Base-by-base conservation (phyloP, 2,888 invertebrate genomes). In the Frankliniella fusca region DNA sequence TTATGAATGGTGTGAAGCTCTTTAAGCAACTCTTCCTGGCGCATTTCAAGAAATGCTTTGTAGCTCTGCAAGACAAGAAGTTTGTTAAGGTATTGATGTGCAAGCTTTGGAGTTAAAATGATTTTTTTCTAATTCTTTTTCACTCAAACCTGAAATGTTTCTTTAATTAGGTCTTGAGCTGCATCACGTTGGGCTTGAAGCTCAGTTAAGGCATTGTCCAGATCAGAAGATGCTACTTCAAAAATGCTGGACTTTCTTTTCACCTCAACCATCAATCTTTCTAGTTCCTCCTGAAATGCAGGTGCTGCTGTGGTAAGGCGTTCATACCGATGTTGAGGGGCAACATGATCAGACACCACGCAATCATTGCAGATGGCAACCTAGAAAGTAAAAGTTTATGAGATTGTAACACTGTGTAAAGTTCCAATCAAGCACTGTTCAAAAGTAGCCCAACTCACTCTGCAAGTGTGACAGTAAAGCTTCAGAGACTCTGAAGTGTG, bases 331-430 rank as follows among this genome's bases (percentile, higher is more conserved):
- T 97, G 97, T 80, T 94, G 93, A 23, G 91, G 90, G 80, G 93
- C 93, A 88, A 94, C 94, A 87, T 97, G 97, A 84, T 95, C 94
- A 65, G 91, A 90, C 84, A 84, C 94, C 84, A 95, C 90, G 88
- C 97, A 97, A 88, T 97, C 96, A 86, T 93, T 93, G 89, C 97
- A 97, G 84, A 95, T 94, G 48, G 95, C 94, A 84, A 93, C 93
- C 91, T 96, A 91, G 9, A 27, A n/a, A 50, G 23, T 27, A 28
- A 50, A 65, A 83, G 38, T 28, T 18, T 28, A 15, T 82, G 48
- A 48, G 12, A 80, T 61, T 12, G 28, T 28, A n/a, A 82, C 8
- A 80, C 12, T n/a, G 48, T 12, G 10, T 8, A 3, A 83, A 70
- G 20, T 20, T 76, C 48, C 18, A 3, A 8, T 3, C 49, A 5